Evolutionary conservation across 2,113 vertebrate species (phyloP).

Genomic region (Bagarius yarrelli): DNA sequence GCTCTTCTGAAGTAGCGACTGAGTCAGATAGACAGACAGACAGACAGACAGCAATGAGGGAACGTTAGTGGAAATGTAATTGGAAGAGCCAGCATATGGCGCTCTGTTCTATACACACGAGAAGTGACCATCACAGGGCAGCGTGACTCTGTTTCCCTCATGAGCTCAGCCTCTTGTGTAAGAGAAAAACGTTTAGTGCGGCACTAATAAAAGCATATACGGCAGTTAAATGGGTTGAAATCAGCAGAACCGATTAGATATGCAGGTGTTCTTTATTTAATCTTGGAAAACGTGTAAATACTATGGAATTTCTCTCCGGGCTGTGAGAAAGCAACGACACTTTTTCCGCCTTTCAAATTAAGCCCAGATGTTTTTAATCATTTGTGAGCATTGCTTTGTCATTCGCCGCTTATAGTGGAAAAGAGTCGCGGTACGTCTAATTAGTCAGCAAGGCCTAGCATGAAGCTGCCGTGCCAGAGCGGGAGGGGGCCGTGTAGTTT

Average conservation of each 20-base stretch:
- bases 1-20: neutral
- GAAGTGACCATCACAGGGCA: conserved; percentile 53
- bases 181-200: conserved; percentile 57
- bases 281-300: conserved; percentile 22
- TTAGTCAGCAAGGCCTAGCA: conserved; percentile 13
- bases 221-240: conserved; percentile 67
- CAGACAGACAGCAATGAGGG: neutral
- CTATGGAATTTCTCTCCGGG: conserved; percentile 31
- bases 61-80: conserved; percentile 17
- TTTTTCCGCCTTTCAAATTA: conserved; percentile 1
- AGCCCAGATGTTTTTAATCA: conserved; percentile 39
- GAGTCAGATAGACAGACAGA: neutral
- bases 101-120: conserved; percentile 10
- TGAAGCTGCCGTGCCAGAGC: conserved; percentile 3
- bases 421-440: conserved; percentile 18
- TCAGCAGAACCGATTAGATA: conserved; percentile 62
- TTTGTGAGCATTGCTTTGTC: conserved; percentile 25
- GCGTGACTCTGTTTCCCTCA: conserved; percentile 62
- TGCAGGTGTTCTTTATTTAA: conserved; percentile 53
- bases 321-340: conserved; percentile 11
- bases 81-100: conserved; percentile 8
- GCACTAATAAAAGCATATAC: conserved; percentile 64
- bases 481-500: conserved; percentile 2
- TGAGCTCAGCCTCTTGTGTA: conserved; percentile 67
- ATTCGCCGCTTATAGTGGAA: conserved; percentile 28